Conservation (phyloP, 1,140 invertebrate species). For the Drosophila parvula region DNA sequence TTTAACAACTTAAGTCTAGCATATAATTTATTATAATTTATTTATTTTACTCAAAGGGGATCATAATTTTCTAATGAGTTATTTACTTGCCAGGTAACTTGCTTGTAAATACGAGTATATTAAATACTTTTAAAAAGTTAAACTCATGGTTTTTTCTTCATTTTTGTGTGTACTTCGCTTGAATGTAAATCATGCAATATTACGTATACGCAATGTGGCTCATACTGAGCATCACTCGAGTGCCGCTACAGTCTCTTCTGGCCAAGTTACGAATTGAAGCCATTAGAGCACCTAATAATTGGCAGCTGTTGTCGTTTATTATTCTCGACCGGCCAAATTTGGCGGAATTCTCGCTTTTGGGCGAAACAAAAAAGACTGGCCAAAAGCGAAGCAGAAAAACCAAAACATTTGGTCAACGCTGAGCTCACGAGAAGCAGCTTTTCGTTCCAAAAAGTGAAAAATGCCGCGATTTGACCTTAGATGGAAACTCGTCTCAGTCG, state of each 20-base stretch:
- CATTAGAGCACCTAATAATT: slow-evolving; percentile 62
- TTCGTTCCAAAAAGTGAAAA: slow-evolving; percentile 71
- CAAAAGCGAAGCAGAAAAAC: slow-evolving; percentile 41
- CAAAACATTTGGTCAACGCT: slow-evolving; percentile 62
- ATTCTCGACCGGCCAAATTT: slow-evolving; percentile 27
- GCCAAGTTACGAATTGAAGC: slow-evolving; percentile 22
- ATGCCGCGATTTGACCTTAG: slow-evolving; percentile 76
- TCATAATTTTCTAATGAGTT: background rate
- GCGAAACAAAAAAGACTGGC: slow-evolving; percentile 6
- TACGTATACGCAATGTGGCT: slow-evolving; percentile 49
- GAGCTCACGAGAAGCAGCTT: slow-evolving; percentile 72
- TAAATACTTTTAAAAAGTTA: background rate
- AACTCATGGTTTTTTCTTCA: background rate
- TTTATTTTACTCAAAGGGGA: background rate
- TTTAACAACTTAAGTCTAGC: background rate
- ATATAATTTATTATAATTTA: background rate
- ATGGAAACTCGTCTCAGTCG: slow-evolving; percentile 74
- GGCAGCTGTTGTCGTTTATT: slow-evolving; percentile 61
- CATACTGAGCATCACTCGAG: slow-evolving; percentile 4
- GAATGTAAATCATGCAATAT: slow-evolving; percentile 1
- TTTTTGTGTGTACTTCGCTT: background rate
- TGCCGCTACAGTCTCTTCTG: slow-evolving; percentile 35
- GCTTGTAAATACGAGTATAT: background rate
- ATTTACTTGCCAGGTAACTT: background rate
- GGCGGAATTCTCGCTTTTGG: slow-evolving; percentile 43